Percentiles rank a stretch among this genome's conserved stretches.
phyloP scores from a whole-genome alignment of 2,113 vertebrate species.

The Oreochromis spilurus region DNA sequence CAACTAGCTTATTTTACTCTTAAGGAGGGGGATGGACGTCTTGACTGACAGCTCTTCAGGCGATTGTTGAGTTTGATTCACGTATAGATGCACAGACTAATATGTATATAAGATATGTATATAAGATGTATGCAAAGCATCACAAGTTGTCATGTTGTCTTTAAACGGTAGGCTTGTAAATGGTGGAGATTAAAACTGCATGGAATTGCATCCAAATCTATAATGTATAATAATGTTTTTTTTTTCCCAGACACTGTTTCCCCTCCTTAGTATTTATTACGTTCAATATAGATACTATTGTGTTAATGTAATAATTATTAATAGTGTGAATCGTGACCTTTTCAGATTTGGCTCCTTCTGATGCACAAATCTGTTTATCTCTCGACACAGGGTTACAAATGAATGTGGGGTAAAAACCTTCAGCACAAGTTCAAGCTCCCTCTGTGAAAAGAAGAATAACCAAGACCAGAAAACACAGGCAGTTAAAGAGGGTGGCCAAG shows the following conservation, averaged over 20 bases:
- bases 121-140: not conserved
- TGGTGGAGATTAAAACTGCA: not conserved
- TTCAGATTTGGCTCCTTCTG: not conserved
- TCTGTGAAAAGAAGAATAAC: slow-evolving; percentile 55
- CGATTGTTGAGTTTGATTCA: not conserved
- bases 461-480: not conserved
- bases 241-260: not conserved
- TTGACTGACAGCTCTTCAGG: not conserved
- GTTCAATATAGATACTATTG: not conserved
- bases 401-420: slow-evolving; percentile 23
- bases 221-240: not conserved
- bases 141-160: not conserved
- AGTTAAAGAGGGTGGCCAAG: not conserved
- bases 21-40: not conserved
- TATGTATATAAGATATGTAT: not conserved
- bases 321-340: not conserved
- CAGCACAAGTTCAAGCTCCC: slow-evolving; percentile 25
- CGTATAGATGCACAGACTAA: not conserved
- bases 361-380: slow-evolving; percentile 1
- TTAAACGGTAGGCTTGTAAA: not conserved
- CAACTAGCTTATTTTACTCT: not conserved
- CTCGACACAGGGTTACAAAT: slow-evolving; percentile 23
- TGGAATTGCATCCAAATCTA: not conserved
- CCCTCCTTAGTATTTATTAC: not conserved
- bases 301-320: not conserved